Conservation (phyloP, 2,113 vertebrate genomes). For the Aix galericulata region DNA sequence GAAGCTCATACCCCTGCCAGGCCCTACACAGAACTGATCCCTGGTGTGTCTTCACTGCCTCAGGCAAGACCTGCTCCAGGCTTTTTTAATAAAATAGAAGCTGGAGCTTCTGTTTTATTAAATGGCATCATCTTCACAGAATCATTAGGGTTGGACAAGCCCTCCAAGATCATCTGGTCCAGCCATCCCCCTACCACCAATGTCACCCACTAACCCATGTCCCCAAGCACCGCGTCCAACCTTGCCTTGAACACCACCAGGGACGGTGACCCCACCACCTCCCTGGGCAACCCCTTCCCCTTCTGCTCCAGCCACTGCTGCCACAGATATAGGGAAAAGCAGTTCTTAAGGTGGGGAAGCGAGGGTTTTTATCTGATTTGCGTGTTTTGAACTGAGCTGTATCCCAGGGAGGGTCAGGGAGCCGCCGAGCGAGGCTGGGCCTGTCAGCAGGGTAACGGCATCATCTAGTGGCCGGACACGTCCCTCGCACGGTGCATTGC, state of each 20-base stretch:
- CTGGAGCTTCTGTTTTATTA: background rate
- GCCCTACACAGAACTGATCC: background rate
- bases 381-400: background rate
- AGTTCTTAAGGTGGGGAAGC: background rate
- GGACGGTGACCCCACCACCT: too few relatives aligned
- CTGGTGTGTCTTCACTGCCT: background rate
- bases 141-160: too few relatives aligned
- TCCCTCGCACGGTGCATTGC: background rate
- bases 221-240: too few relatives aligned
- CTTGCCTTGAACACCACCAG: too few relatives aligned
- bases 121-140: background rate
- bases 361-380: background rate
- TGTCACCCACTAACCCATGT: too few relatives aligned
- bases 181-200: too few relatives aligned
- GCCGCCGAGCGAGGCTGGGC: background rate
- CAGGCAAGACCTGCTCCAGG: background rate
- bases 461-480: constrained; percentile 23
- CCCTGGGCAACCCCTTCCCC: background rate
- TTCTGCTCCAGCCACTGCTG: background rate
- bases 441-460: background rate
- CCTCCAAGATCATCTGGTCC: too few relatives aligned
- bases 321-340: background rate
- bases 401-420: rapidly evolving
- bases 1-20: background rate
- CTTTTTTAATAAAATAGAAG: too few relatives aligned